phyloP scores from a whole-genome alignment of 2,888 invertebrate genomes.

The Autographa pulchrina region DNA sequence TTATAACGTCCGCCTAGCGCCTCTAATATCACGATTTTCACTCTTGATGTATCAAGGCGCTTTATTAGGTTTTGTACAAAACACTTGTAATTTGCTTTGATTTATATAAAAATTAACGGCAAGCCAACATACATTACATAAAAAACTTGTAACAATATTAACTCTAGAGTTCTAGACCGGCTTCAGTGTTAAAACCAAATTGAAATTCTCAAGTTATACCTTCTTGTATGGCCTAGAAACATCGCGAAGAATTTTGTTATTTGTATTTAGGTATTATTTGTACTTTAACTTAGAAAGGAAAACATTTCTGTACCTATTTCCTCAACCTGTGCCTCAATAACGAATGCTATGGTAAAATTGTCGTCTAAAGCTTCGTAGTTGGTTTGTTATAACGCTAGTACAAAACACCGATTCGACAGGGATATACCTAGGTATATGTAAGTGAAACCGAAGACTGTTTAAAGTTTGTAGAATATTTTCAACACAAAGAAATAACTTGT shows the following conservation, averaged over 20 bases:
- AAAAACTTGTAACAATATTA: neutral
- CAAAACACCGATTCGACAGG: conserved; percentile 88
- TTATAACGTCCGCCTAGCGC: conserved; percentile 52
- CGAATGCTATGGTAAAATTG: conserved; percentile 63
- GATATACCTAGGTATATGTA: conserved; percentile 83
- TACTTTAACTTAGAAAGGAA: conserved; percentile 35
- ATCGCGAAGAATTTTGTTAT: conserved; percentile 43
- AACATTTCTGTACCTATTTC: conserved; percentile 58
- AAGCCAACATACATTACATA: neutral
- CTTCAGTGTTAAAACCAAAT: conserved; percentile 39
- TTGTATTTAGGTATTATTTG: conserved; percentile 38
- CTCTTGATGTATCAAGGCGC: conserved; percentile 9
- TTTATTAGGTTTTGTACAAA: neutral
- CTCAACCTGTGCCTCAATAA: conserved; percentile 72
- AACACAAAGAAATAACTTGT: conserved; percentile 72
- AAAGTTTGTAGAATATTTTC: conserved; percentile 85
- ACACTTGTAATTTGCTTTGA: neutral
- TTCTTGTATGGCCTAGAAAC: conserved; percentile 53
- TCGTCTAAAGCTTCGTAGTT: conserved; percentile 75
- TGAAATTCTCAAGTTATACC: conserved; percentile 28
- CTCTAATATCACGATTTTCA: conserved; percentile 42
- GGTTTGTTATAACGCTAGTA: conserved; percentile 83
- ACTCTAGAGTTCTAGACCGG: conserved; percentile 43
- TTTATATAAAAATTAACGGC: neutral
- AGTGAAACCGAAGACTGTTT: conserved; percentile 88